Conservation (phyloP, 2,113 vertebrate genomes). For the Micronycteris hirsuta region DNA sequence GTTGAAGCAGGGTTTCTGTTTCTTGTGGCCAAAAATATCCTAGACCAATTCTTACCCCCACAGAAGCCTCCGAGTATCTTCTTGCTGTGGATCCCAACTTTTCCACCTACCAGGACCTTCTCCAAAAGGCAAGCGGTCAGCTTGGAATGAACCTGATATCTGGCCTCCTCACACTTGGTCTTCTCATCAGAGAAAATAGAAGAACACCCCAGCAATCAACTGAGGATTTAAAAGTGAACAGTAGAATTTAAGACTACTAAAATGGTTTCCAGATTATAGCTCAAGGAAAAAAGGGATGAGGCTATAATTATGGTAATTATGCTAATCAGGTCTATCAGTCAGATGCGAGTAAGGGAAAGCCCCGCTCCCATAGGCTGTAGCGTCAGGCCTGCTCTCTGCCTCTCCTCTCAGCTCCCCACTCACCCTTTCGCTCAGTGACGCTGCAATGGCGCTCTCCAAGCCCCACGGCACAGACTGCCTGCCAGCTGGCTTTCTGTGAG, state of each 20-base stretch:
- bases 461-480: not conserved
- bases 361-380: not conserved
- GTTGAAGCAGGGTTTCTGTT: not conserved
- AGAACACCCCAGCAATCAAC: not conserved
- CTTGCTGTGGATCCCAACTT: not conserved
- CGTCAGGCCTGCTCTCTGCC: not conserved
- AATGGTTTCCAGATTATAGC: not conserved
- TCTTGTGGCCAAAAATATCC: not conserved
- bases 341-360: not conserved
- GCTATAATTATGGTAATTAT: not conserved
- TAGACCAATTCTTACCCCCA: not conserved
- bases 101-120: not conserved
- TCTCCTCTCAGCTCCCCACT: not conserved
- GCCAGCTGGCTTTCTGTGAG: not conserved
- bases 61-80: not conserved
- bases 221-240: not conserved
- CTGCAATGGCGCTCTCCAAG: not conserved
- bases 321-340: not conserved
- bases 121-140: not conserved
- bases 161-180: not conserved
- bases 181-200: not conserved
- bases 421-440: not conserved
- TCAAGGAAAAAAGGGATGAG: not conserved
- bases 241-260: not conserved
- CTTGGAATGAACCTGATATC: not conserved